Base-by-base conservation (phyloP, 1,140 invertebrate genomes). In the Trichoplusia ni region DNA sequence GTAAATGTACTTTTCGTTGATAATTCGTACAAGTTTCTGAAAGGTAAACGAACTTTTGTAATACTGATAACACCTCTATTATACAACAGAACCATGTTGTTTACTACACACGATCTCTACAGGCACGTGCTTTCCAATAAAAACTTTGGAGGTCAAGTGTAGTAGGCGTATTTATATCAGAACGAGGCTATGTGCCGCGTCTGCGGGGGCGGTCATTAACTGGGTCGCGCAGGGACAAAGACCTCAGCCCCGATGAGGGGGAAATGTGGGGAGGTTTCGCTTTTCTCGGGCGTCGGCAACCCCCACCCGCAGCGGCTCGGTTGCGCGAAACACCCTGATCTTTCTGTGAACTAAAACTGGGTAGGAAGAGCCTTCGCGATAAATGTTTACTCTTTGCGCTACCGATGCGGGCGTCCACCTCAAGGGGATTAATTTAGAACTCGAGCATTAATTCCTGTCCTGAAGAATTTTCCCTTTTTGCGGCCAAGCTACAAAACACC, bases 121-220 rank as follows among this genome's bases (percentile, higher is more conserved):
- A 71, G 76, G 80, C 85, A 84, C 84, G 84, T 90, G 87, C 79
- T 87, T 88, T 88, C 79, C 84, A 86, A 90, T 88, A 88, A 90
- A 89, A 90, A 88, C 84, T 88, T 90, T 90, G 81, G 87, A 90
- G 87, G 87, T 90, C 87, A 90, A 90, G 87, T 90, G 87, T 90
- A 90, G 85, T 88, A 86, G 85, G 87, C 84, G 83, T 88, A 90
- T 88, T 90, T 90, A 88, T 90, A 90, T 90, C 82, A 75, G 73
- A 82, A 84, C 84, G 84, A 84, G 85, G 81, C 82, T 85, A 82
- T 83, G 72, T 69, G 82, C 81, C 75, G 80, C 81, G 85, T 84
- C 84, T 89, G 79, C 81, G 84, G 79, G 82, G 86, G 79, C 84
- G 87, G 85, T 90, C 87, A 88, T 90, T 90, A 90, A 90, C 85